Percentiles rank a stretch among this genome's conserved stretches.
phyloP scores from a whole-genome alignment of 2,113 vertebrate genomes.

The Pseudorhombus dupliciocellatus region DNA sequence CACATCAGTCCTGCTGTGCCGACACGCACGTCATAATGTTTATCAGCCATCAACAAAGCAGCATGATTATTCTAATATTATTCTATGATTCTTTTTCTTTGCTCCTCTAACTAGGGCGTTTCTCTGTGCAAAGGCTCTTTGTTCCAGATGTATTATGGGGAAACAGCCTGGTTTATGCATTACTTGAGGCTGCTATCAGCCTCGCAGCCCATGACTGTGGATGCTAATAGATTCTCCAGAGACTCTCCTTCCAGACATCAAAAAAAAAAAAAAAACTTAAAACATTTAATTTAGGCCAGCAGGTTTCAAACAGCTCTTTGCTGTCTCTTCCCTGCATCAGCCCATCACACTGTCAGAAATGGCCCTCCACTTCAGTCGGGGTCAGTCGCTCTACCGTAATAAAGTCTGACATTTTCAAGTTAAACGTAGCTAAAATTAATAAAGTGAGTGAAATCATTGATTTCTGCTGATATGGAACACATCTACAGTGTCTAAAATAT shows the following conservation, averaged over 20 bases:
- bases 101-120: constrained; percentile 5
- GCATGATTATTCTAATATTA: constrained; percentile 7
- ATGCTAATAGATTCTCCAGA: constrained; percentile 59
- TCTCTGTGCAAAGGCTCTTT: constrained; percentile 11
- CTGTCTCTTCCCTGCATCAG: constrained; percentile 19
- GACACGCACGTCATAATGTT: neutral
- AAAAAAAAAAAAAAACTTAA: constrained; percentile 36
- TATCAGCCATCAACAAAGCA: constrained; percentile 22
- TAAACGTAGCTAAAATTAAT: neutral
- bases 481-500: neutral
- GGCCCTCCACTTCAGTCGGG: neutral
- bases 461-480: too few species aligned
- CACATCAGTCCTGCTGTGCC: neutral
- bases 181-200: constrained; percentile 39
- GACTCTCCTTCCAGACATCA: constrained; percentile 58
- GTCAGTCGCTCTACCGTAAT: too few species aligned
- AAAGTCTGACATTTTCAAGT: neutral
- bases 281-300: constrained; percentile 51
- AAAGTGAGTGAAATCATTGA: neutral
- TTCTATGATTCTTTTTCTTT: constrained; percentile 18
- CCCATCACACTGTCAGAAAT: neutral
- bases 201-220: constrained; percentile 34
- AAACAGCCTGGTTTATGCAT: constrained; percentile 22
- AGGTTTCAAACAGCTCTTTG: constrained; percentile 45
- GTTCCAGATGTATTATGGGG: constrained; percentile 9